phyloP scores from a whole-genome alignment of 2,113 vertebrate genomes.

The Corvus cornix region DNA sequence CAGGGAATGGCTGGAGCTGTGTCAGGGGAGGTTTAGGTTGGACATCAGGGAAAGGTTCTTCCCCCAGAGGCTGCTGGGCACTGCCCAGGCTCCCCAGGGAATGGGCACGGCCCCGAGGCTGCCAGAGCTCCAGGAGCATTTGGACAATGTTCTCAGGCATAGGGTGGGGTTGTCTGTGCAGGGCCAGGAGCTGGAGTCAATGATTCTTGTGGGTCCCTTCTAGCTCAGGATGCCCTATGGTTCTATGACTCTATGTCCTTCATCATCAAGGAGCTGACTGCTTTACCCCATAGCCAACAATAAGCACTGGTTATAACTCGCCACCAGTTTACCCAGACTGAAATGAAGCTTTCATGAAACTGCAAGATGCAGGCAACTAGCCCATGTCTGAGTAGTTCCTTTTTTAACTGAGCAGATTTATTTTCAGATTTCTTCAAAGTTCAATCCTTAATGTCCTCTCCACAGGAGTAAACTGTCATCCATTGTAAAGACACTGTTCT shows the following conservation, averaged over 20 bases:
- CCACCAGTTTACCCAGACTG: not conserved
- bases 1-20: not conserved
- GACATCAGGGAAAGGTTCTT: not conserved
- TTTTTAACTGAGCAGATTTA: not conserved
- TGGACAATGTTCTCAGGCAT: not conserved
- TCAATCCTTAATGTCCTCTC: not conserved
- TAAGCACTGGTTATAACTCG: not conserved
- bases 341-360: not conserved
- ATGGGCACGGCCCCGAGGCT: fast-evolving
- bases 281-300: not conserved
- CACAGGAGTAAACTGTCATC: not conserved
- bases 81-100: not conserved
- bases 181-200: too few relatives aligned
- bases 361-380: not conserved
- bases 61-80: not conserved
- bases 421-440: not conserved
- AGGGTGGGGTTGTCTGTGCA: not conserved
- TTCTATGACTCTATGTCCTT: not conserved
- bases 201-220: not conserved
- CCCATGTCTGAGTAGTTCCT: not conserved
- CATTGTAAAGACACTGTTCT: not conserved
- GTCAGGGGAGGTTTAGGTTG: not conserved
- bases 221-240: not conserved
- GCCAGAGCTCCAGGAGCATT: not conserved
- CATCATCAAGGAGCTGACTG: not conserved